Conservation (phyloP, 2,888 invertebrate species). For the Atethmia centrago region DNA sequence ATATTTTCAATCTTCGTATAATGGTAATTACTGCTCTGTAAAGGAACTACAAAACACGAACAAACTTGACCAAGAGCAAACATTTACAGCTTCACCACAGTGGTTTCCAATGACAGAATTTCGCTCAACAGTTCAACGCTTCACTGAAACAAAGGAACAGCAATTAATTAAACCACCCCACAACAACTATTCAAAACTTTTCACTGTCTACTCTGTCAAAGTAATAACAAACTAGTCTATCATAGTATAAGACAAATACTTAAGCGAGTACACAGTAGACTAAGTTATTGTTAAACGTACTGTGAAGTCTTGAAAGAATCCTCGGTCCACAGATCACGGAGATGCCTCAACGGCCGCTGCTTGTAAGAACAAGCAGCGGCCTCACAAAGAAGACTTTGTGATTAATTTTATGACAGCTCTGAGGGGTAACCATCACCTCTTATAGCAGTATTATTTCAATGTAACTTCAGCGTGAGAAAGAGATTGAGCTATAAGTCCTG, state of each 20-base stretch:
- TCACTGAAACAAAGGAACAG: constrained; percentile 17
- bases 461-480: too few relatives aligned
- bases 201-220: constrained; percentile 3
- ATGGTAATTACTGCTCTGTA: neutral
- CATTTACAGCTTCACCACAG: neutral
- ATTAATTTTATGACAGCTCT: too few relatives aligned
- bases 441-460: too few relatives aligned
- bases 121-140: constrained; percentile 3
- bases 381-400: too few relatives aligned
- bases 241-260: constrained; percentile 4
- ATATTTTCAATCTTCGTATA: neutral
- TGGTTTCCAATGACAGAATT: neutral
- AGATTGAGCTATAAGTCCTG: too few relatives aligned
- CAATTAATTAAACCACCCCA: constrained; percentile 35
- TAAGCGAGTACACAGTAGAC: neutral
- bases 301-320: neutral
- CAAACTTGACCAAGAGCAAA: neutral
- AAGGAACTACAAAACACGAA: neutral
- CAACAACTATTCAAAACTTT: constrained; percentile 29
- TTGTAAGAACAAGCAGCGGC: too few relatives aligned
- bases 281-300: constrained; percentile 1
- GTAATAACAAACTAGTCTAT: constrained; percentile 12
- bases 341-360: neutral
- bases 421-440: too few relatives aligned
- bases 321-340: neutral